Evolutionary conservation across 2,113 vertebrate species (phyloP).

Genomic region (Ceyx margarethae): DNA sequence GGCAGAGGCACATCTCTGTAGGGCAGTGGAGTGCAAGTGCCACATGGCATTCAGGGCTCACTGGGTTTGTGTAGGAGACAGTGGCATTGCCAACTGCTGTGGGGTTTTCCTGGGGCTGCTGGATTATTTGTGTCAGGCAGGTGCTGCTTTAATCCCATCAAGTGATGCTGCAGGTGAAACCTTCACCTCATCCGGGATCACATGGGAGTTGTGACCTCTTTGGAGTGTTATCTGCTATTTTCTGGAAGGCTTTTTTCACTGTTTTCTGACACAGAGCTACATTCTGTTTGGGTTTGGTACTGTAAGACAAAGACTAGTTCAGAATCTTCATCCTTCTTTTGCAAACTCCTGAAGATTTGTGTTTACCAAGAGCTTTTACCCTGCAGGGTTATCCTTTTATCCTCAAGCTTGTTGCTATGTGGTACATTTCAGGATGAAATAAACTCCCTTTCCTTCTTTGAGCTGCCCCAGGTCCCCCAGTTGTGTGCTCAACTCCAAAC

Average conservation of each 20-base stretch:
- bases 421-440: neutral
- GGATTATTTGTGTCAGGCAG: neutral
- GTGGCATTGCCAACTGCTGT: rapidly evolving
- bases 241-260: neutral
- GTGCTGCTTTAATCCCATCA: neutral
- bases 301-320: neutral
- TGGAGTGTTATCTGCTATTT: neutral
- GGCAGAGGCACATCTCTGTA: neutral
- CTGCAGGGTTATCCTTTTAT: neutral
- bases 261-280: neutral
- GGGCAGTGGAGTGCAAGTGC: neutral
- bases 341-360: neutral
- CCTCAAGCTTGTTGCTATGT: neutral
- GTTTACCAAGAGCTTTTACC: neutral
- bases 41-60: rapidly evolving
- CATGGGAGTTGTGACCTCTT: neutral
- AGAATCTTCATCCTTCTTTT: neutral
- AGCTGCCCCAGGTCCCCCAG: neutral
- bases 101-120: neutral
- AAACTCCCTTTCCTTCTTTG: neutral
- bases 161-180: neutral
- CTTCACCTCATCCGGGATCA: rapidly evolving
- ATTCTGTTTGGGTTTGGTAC: neutral
- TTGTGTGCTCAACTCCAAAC: neutral
- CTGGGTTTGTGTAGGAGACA: neutral